phyloP scores from a whole-genome alignment of 1,140 invertebrate genomes.

The Anagrus nilaparvatae region DNA sequence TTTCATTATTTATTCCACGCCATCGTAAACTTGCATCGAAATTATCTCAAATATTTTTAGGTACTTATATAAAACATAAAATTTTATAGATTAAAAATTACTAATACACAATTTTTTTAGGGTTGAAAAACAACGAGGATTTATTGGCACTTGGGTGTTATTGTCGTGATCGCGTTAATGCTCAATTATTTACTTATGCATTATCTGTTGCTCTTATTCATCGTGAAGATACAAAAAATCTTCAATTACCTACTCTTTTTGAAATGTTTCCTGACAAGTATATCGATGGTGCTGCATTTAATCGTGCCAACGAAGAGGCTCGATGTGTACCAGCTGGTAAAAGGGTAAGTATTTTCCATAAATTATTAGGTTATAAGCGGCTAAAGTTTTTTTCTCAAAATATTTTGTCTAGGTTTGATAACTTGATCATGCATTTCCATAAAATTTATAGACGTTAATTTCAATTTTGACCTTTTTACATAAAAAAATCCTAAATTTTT shows the following conservation, averaged over 20 bases:
- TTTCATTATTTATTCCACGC: conserved; percentile 63
- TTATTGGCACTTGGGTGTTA: conserved; percentile 59
- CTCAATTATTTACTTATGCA: conserved; percentile 67
- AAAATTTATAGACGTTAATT: no score
- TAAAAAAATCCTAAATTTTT: no score
- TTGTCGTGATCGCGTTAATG: conserved; percentile 62
- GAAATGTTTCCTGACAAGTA: conserved; percentile 71
- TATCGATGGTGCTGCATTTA: conserved; percentile 59
- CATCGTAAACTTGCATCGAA: conserved; percentile 56
- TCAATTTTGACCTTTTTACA: no score
- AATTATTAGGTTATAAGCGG: no score
- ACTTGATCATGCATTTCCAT: no score
- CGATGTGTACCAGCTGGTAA: conserved; percentile 49
- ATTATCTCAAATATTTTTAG: conserved; percentile 63
- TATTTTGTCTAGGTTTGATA: no score
- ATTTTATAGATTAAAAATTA: no score
- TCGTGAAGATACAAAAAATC: conserved; percentile 59
- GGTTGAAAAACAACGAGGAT: no score
- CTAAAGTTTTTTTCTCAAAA: no score
- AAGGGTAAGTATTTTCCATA: conserved; percentile 50
- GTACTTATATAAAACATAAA: no score
- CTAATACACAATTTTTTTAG: no score
- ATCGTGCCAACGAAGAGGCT: conserved; percentile 53
- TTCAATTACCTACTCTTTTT: conserved; percentile 57
- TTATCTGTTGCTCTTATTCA: conserved; percentile 66